Evolutionary conservation across 2,888 invertebrate species (phyloP), one percentile per base, ranked within the genome.

Genomic region (Eristalis tenax): DNA sequence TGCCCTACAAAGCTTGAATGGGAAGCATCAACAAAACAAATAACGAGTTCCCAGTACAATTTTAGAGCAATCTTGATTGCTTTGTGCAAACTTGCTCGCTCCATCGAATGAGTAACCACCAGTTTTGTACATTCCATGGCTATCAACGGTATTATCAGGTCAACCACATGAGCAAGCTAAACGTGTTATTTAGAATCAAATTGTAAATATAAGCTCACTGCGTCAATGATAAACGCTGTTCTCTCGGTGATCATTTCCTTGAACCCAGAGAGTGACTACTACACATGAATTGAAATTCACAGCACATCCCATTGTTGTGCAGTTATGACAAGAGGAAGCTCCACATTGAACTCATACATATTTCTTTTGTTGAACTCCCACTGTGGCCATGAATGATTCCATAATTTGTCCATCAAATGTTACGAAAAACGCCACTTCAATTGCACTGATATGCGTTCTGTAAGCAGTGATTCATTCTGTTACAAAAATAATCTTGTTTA

Each of bases 401-500:
- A 23, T 3, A 59, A 59, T 26, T 50, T 50, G 18, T 18, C 50
- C 50, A 50, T 50, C 50, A 50, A 43, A n/a, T 43, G 43, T 43
- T 57, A 28, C 18, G 18, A 32, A 75, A 75, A 26, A 35, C 26
- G 15, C 3, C 61, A 61, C 71, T 61, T 70, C 32, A 64, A 63
- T 23, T 66, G 56, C 50, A 65, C 28, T 56, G 56, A 73, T n/a
- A 69, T 65, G 64, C 50, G 69, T 22, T 26, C 28, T 38, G 38
- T 57, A 43, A 4, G 13, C 43, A 56, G 38, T 61, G 66, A 59
- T 22, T 74, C 63, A 64, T 74, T 63, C 69, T 43, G 59, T 61
- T 69, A 69, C 50, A 61, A 63, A 35, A 18, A 35, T 69, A 56
- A 77, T 69, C 68, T 69, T 68, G 76, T 77, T 77, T 77, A 77